phyloP scores from a whole-genome alignment of 2,113 vertebrate genomes.

The Leptocoma aspasia region DNA sequence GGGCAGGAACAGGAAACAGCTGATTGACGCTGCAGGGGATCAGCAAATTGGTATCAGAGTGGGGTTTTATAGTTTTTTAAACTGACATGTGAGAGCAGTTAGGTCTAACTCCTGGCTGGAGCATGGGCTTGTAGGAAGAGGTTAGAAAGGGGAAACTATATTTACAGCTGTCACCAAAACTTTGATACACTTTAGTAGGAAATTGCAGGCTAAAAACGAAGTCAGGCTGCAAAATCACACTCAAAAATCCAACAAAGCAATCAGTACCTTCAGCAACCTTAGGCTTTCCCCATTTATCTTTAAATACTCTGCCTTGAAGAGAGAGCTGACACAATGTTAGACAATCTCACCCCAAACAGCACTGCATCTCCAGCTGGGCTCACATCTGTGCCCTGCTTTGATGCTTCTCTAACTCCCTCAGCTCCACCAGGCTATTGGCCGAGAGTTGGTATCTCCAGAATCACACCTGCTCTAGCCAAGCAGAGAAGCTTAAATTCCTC shows the following conservation, averaged over 20 bases:
- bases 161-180: background rate
- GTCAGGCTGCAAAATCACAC: background rate
- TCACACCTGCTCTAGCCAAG: background rate
- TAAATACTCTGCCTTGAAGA: background rate
- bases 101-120: background rate
- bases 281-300: background rate
- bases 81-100: background rate
- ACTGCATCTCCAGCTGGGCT: background rate
- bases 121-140: background rate
- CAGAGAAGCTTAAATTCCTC: background rate
- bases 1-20: constrained; percentile 26
- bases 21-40: background rate
- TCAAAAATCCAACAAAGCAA: background rate
- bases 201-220: background rate
- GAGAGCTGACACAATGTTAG: background rate
- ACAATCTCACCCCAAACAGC: background rate
- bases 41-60: background rate
- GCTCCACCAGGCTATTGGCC: background rate
- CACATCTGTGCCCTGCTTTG: background rate
- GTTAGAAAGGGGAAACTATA: background rate
- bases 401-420: background rate
- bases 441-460: background rate
- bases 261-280: background rate
- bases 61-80: background rate
- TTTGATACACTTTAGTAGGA: background rate